A percentile compares a stretch with the other conserved stretches of the same genome.
Conservation (phyloP, 2,113 vertebrate species). For the Bolborhynchus lineola region DNA sequence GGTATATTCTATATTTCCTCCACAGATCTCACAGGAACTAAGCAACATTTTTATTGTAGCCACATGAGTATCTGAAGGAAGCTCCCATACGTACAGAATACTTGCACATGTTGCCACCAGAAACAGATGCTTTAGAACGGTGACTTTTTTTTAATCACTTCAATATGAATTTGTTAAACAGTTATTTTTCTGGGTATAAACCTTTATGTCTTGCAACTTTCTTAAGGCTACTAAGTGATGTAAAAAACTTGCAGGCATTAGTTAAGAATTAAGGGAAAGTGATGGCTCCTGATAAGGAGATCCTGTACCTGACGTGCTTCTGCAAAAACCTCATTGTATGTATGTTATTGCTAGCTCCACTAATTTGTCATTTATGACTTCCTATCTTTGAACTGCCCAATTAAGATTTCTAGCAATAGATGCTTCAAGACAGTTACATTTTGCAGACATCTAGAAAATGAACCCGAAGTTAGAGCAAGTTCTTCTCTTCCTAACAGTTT, state of each 20-base stretch:
- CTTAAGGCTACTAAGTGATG: background rate
- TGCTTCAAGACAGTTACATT: background rate
- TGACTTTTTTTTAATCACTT: background rate
- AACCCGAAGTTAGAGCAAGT: background rate
- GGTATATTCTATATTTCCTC: background rate
- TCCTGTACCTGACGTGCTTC: rapidly evolving
- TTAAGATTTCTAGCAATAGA: background rate
- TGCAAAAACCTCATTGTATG: background rate
- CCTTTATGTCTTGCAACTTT: background rate
- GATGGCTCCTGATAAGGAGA: background rate
- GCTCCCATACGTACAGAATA: background rate
- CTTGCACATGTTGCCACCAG: background rate
- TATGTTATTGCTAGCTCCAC: background rate
- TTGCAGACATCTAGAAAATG: background rate
- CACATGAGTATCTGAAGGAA: background rate
- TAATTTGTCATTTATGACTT: background rate
- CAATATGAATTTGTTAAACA: background rate
- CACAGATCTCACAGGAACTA: background rate
- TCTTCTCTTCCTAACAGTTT: background rate
- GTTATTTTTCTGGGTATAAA: background rate
- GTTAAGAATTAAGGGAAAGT: background rate
- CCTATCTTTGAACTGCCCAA: background rate
- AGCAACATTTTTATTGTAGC: background rate
- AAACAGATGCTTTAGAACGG: background rate
- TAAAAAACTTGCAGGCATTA: background rate